Evolutionary conservation across 2,113 vertebrate species (phyloP).

Genomic region (Lasiurus borealis): DNA sequence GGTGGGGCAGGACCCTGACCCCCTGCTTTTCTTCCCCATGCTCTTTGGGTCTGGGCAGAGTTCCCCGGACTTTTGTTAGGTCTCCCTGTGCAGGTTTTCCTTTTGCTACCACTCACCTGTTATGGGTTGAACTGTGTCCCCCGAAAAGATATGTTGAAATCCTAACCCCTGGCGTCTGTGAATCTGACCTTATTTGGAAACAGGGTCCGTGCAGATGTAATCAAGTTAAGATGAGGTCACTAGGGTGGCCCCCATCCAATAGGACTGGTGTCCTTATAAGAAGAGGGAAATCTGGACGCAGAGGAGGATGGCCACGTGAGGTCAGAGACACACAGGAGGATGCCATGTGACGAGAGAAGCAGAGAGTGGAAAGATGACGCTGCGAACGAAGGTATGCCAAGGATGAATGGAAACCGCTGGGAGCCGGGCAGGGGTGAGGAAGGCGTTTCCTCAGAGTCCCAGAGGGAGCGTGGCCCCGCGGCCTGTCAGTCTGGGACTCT

Average conservation of each 20-base stretch:
- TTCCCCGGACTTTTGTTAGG: background rate
- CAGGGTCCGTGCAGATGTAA: background rate
- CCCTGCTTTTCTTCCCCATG: background rate
- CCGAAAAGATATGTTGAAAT: background rate
- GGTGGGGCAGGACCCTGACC: background rate
- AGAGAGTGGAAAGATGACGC: background rate
- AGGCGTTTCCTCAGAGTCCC: background rate
- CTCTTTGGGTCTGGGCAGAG: background rate
- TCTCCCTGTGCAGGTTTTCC: background rate
- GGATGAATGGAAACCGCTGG: background rate
- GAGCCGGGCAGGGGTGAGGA: background rate
- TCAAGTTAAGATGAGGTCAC: background rate
- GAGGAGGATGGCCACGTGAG: background rate
- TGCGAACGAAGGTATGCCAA: no score
- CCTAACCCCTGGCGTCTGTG: background rate
- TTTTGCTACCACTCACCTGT: background rate
- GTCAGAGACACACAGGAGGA: background rate
- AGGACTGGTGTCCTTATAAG: background rate
- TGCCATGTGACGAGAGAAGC: no score
- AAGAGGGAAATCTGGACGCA: background rate
- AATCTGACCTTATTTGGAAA: constrained; percentile 26
- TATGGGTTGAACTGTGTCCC: background rate
- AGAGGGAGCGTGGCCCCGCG: background rate
- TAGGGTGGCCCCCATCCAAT: background rate
- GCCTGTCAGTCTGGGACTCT: background rate